Base-by-base conservation (phyloP, 1,140 invertebrate species). In the Leptinotarsa texana region DNA sequence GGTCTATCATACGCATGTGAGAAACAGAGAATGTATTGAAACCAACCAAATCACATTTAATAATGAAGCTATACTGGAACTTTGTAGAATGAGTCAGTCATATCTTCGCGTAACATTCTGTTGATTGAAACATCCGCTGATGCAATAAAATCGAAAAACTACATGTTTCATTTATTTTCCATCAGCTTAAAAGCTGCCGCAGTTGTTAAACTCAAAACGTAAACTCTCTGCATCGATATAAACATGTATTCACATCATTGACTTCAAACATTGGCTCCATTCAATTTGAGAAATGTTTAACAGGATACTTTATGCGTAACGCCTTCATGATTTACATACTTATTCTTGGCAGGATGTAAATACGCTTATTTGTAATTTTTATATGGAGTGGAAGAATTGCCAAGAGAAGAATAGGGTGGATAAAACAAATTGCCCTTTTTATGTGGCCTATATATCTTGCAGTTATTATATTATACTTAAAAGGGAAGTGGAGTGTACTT, bases 381-480 rank as follows among this genome's bases (percentile, higher is more conserved):
- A 49, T 49, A 69, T 69, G 68, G 68, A 69, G 68, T 49, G 68
- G 68, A 69, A 69, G 68, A 69, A 69, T 69, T 69, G 68, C 68
- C 33, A 18, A 22, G 18, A 51, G 68, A 69, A 69, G 68, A 49
- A 69, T 69, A 69, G 68, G 68, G 68, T 69, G 68, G 48, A 51
- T 69, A 42, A 69, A 69, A 69, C 68, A 69, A 69, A 69, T 69
- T 69, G 68, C 68, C 68, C 48, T 69, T 69, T 69, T 69, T 69
- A 69, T 69, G 68, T 69, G 48, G 18, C 68, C 22, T 42, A 69
- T 69, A 69, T 69, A 69, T 69, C 48, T 69, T 69, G 21, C 18
- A 69, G 68, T 69, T 69, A 69, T 69, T 69, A 69, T 69, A 69
- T 69, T 69, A 69, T 69, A 69, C 68, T 69, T 69, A 69, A 22